phyloP scores from a whole-genome alignment of 1,140 invertebrate genomes.

The Conus ventricosus region DNA sequence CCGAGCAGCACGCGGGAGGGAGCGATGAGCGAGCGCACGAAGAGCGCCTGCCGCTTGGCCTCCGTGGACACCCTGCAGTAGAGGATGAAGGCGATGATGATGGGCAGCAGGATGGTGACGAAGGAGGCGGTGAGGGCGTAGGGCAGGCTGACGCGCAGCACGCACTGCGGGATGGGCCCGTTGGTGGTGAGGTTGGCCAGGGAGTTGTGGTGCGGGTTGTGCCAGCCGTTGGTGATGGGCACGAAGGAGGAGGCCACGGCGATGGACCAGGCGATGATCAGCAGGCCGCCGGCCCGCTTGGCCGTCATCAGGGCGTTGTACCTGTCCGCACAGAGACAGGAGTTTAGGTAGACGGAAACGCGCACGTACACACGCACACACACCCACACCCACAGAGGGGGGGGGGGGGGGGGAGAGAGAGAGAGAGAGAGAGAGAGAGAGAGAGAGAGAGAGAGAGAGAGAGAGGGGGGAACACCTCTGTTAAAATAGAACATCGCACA shows the following conservation, averaged over 20 bases:
- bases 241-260: slow-evolving; percentile 96
- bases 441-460: too few species aligned
- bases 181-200: slow-evolving; percentile 62
- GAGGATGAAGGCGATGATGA: slow-evolving; percentile 63
- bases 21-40: slow-evolving; percentile 61
- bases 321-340: slow-evolving; percentile 37
- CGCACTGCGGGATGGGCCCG: slow-evolving; percentile 55
- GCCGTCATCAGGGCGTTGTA: slow-evolving; percentile 96
- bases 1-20: slow-evolving; percentile 63
- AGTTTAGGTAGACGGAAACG: neutral
- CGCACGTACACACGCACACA: neutral
- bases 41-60: slow-evolving; percentile 64
- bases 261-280: slow-evolving; percentile 94
- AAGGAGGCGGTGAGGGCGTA: slow-evolving; percentile 60
- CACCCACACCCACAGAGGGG: neutral
- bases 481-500: too few species aligned
- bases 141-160: slow-evolving; percentile 62
- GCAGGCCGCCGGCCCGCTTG: slow-evolving; percentile 87
- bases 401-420: too few species aligned
- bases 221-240: slow-evolving; percentile 94
- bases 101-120: slow-evolving; percentile 65
- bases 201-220: slow-evolving; percentile 74
- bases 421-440: too few species aligned
- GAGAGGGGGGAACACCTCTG: too few species aligned
- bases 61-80: slow-evolving; percentile 68